These are phyloP conservation scores for Alfaro cultratus DNA, from an alignment of 2,797 vertebrate genomes.

Conservation along the genomic window DNA sequence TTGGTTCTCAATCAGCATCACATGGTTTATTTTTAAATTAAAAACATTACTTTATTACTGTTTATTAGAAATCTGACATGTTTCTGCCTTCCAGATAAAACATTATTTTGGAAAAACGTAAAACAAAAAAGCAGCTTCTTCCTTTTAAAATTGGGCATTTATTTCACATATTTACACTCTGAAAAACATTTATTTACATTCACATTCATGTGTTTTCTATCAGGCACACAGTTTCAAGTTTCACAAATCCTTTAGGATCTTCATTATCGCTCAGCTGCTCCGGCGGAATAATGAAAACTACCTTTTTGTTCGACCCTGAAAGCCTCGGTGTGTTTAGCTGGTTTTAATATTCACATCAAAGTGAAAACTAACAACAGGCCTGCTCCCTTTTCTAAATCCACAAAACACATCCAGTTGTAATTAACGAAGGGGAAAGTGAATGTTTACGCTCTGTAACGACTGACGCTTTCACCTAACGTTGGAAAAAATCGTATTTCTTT, in stretches of 20 bases:
- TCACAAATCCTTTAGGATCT: background rate
- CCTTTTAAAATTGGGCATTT: conserved; percentile 5
- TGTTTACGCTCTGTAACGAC: background rate
- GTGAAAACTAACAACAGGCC: background rate
- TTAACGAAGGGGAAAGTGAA: background rate
- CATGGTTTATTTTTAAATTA: background rate
- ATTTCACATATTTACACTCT: conserved; percentile 29
- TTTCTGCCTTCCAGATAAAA: background rate
- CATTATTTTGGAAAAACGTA: background rate
- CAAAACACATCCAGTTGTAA: background rate
- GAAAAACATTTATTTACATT: conserved; percentile 26
- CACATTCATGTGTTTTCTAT: conserved; percentile 19
- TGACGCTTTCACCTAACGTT: background rate
- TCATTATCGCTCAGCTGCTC: background rate
- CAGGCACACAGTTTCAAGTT: background rate
- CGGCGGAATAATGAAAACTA: background rate
- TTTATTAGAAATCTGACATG: background rate
- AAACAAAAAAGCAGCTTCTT: background rate
- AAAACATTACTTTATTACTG: background rate
- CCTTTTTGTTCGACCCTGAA: too few species aligned
- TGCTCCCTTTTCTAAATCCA: background rate
- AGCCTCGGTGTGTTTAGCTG: background rate
- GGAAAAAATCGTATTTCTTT: background rate
- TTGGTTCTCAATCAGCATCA: background rate
- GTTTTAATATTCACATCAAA: background rate